Evolutionary conservation across 2,113 vertebrate genomes (phyloP), one percentile per base, ranked within the genome.

Genomic region (Heliornis fulica): DNA sequence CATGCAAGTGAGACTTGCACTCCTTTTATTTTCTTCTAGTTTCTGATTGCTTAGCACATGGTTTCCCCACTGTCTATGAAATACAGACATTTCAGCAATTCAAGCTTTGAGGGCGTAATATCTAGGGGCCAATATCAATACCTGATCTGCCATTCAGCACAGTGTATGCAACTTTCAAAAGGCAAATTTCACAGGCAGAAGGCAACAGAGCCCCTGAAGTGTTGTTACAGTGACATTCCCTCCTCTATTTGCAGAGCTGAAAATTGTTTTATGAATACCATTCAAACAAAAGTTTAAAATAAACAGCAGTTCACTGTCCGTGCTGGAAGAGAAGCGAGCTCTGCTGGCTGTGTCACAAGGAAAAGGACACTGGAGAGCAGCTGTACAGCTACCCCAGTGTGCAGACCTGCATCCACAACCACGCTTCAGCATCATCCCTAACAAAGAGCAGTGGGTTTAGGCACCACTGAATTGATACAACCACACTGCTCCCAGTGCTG

Each of bases 101-200:
- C 63, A 23, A 4, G 69, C 17, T 92, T 84, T 75, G 86, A 94
- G 61, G 56, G 31, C n/a, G 45, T 71, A 81, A 26, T 76, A 89
- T 54, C 76, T 88, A 84, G 93, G 43, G 86, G 53, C 40, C 56
- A 43, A 43, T 87, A 92, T 38, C 88, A 93, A 89, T 68, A 92
- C 63, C 48, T 91, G 64, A 81, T 87, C 72, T 95, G 65, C 69
- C 76, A 92, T 83, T 96, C 90, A 78, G 68, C n/a, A 83, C 71
- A 50, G 28, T 38, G 20, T 10, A 48, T 29, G 48, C 80, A 95
- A 56, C 69, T 61, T 50, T 53, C 60, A 78, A 87, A 81, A 81
- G 76, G 89, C 66, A 46, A 63, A 89, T 90, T 87, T 89, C 64
- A 89, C 88, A 86, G 38, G 20, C 25, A 57, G 78, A 68, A 75